Base-by-base conservation (phyloP, 2,888 invertebrate genomes). In the Coronaproctus castanopsis region DNA sequence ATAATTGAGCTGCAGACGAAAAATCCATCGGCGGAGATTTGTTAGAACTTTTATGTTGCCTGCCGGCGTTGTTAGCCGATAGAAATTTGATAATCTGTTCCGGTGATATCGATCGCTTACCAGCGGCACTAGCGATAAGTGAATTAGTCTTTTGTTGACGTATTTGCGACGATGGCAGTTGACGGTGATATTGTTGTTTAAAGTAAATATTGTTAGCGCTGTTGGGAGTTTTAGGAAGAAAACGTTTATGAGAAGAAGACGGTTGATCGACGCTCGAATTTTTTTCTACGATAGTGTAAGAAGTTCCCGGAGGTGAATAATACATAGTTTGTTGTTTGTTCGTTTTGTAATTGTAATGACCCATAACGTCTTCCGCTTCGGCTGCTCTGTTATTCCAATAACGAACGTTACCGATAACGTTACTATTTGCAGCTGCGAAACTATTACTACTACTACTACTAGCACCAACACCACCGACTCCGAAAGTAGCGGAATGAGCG, bases 231-330 rank as follows among this genome's bases (percentile, higher is more conserved):
- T 72, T 71, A 62, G 73, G 72, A 62, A 69, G 70, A 67, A 80
- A 80, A 51, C 82, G 80, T 61, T 83, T 82, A 61, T 84, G 76
- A 68, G 84, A 62, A 71, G 66, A 74, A 74, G 62, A 57, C 20
- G 58, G 51, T 21, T 49, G 73, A 73, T 65, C 63, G 55, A 81
- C 81, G 66, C 81, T 82, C 64, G 82, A 81, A 63, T 83, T 83
- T 64, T 87, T 77, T 74, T 88, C 88, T 68, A 88, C 83, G 72
- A 88, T 88, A 69, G 88, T 88, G 74, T 88, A 88, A 61, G 86
- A 87, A 65, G 88, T 88, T 63, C 88, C 88, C 24, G 88, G 88
- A 60, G 88, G 88, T 64, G 87, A 88, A 73, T 87, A 88, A 74
- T 88, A 88, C 48, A 67, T 61, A 5, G 36, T 8, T 14, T 14